Percentiles rank a stretch among this genome's conserved stretches.
Conservation (phyloP, 2,113 vertebrate species). For the Cichladusa arquata region DNA sequence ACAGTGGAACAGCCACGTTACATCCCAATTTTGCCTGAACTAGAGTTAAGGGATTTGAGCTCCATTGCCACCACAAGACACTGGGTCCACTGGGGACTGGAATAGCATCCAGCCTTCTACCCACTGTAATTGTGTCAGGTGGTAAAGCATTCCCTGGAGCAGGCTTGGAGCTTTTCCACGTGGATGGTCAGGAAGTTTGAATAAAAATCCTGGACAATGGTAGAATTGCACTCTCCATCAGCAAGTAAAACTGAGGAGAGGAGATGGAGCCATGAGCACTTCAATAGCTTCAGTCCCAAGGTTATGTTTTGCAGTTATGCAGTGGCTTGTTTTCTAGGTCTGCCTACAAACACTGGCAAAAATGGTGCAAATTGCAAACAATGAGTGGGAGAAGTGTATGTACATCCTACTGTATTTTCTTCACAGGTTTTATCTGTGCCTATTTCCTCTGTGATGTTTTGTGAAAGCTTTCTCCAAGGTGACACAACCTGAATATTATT, state of each 20-base stretch:
- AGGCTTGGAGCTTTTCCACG: neutral
- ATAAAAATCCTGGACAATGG: neutral
- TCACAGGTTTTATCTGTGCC: slow-evolving; percentile 17
- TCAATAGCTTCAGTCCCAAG: neutral
- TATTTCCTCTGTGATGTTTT: slow-evolving; percentile 28
- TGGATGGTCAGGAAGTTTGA: neutral
- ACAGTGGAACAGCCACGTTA: neutral
- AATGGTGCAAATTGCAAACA: neutral
- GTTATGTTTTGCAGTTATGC: neutral
- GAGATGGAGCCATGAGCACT: neutral
- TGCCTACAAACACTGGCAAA: neutral
- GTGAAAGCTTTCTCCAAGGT: neutral
- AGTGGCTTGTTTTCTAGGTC: neutral
- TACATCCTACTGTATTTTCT: slow-evolving; percentile 28
- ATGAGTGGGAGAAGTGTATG: slow-evolving; percentile 39
- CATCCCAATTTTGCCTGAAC: neutral
- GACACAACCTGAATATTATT: slow-evolving; percentile 12
- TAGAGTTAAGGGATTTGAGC: neutral
- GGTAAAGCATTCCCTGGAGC: neutral
- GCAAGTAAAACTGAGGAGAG: neutral
- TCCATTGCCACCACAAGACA: neutral
- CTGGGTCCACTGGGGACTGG: neutral
- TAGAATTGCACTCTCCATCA: neutral
- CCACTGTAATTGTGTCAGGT: neutral
- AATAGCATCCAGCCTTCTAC: neutral